Conservation (phyloP, 2,888 invertebrate genomes). For the Acrobasis repandana region DNA sequence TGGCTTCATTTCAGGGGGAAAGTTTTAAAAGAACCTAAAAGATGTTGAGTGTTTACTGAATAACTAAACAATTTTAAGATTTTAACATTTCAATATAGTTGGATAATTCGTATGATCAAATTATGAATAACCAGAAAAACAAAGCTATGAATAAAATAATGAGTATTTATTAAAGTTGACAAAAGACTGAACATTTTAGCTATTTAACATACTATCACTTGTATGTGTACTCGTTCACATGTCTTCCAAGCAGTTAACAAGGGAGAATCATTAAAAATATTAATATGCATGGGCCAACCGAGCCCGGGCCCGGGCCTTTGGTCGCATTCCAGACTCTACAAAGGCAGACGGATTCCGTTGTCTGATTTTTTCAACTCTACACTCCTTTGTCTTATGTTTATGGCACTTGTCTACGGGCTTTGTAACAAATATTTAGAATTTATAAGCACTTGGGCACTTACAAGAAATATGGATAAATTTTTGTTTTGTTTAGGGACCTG, state of each 20-base stretch:
- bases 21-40: too few species aligned
- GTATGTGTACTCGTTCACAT: not conserved
- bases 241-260: constrained; percentile 5
- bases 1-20: too few species aligned
- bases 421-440: constrained; percentile 2
- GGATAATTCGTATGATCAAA: too few species aligned
- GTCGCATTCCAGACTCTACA: constrained; percentile 33
- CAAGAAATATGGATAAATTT: too few species aligned
- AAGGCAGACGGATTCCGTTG: constrained; percentile 24
- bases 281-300: constrained; percentile 10
- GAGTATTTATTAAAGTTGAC: too few species aligned
- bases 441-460: not conserved
- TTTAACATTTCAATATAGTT: too few species aligned
- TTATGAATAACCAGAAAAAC: too few species aligned
- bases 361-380: constrained; percentile 24
- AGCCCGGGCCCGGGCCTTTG: not conserved
- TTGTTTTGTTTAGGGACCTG: too few species aligned
- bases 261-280: constrained; percentile 5
- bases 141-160: too few species aligned
- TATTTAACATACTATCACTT: not conserved
- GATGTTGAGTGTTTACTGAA: too few species aligned
- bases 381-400: constrained; percentile 16
- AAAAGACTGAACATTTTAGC: too few species aligned
- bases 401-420: constrained; percentile 15
- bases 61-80: too few species aligned